Evolutionary conservation across 2,888 invertebrate genomes (phyloP).

Genomic region (Ecliptopera silaceata): DNA sequence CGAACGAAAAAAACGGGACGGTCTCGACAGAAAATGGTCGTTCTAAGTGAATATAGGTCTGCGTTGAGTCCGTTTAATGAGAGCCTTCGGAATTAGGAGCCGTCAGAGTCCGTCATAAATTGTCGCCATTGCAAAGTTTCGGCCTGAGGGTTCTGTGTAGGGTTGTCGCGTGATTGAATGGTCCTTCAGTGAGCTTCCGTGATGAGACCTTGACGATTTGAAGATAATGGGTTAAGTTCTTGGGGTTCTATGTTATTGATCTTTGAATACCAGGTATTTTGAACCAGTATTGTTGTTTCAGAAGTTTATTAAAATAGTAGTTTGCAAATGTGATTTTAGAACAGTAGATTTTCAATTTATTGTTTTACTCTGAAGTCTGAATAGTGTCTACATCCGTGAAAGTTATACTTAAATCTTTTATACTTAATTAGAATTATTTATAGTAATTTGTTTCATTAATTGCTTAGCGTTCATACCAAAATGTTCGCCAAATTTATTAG

Average conservation of each 20-base stretch:
- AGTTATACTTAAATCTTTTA: no score
- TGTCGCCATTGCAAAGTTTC: conserved; percentile 63
- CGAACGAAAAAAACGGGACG: conserved; percentile 35
- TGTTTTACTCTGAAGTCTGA: no score
- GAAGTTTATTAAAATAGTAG: no score
- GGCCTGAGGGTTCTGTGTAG: conserved; percentile 30
- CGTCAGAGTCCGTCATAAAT: conserved; percentile 76
- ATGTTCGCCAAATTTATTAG: no score
- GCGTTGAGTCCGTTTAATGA: conserved; percentile 75
- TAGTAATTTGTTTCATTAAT: no score
- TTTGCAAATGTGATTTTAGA: no score
- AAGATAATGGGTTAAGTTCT: not conserved
- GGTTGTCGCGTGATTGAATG: conserved; percentile 26
- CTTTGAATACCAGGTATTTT: no score
- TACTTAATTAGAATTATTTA: no score
- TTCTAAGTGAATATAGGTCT: conserved; percentile 72
- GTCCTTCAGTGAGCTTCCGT: not conserved
- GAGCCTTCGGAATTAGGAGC: conserved; percentile 69
- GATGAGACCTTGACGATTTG: not conserved
- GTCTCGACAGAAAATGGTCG: conserved; percentile 52
- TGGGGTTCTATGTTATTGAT: not conserved
- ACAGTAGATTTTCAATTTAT: no score
- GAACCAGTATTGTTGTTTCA: no score
- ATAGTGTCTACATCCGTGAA: no score
- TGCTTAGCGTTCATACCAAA: no score